Conservation (phyloP, 1,140 invertebrate species). For the Atta texana region DNA sequence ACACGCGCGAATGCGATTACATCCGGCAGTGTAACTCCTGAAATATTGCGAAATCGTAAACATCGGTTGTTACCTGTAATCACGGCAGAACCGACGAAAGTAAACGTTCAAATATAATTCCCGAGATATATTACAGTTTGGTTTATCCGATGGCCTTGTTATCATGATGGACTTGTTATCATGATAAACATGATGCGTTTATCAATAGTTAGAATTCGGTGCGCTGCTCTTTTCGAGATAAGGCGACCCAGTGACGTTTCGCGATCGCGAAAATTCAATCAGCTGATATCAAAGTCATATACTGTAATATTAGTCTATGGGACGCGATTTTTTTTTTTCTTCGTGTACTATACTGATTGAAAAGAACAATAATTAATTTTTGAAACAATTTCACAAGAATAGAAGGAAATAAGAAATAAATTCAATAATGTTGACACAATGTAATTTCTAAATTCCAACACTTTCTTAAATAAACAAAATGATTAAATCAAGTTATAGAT, state of each 20-base stretch:
- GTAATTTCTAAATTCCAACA: neutral
- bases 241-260: conserved; percentile 14
- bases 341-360: neutral
- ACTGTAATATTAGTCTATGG: neutral
- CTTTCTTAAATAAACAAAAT: conserved; percentile 4
- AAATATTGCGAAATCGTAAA: conserved; percentile 38
- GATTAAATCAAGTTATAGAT: neutral
- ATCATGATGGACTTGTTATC: conserved; percentile 26
- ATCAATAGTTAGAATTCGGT: conserved; percentile 24
- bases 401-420: neutral
- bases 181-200: conserved; percentile 38
- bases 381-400: neutral
- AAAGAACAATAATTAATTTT: neutral
- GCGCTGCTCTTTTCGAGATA: conserved; percentile 9
- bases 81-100: neutral
- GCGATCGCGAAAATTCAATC: neutral
- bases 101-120: conserved; percentile 28
- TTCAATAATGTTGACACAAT: neutral
- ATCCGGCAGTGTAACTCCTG: neutral
- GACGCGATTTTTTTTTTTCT: neutral
- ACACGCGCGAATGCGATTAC: neutral
- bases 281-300: neutral
- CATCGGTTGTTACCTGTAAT: neutral
- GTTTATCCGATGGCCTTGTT: neutral
- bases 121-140: neutral